phyloP scores from a whole-genome alignment of 2,888 invertebrate species.

The Cataglyphis cursor region DNA sequence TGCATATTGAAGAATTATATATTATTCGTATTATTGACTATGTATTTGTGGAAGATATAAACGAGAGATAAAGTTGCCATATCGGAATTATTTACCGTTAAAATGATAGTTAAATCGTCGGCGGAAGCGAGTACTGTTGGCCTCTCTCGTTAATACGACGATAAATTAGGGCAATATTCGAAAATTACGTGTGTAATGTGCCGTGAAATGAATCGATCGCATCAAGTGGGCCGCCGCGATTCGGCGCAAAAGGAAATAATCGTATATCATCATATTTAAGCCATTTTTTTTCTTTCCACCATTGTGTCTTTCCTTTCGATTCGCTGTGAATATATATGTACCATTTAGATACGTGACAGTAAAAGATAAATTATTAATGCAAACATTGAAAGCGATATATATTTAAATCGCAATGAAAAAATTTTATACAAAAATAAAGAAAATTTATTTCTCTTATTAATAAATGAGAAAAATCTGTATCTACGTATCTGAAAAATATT shows the following conservation, averaged over 20 bases:
- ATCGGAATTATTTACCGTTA: not conserved
- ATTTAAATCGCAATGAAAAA: not conserved
- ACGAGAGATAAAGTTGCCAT: not conserved
- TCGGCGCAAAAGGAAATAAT: slow-evolving; percentile 66
- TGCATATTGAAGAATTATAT: not conserved
- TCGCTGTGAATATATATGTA: not conserved
- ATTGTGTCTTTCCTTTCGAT: not conserved
- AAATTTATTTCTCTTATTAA: slow-evolving; percentile 27
- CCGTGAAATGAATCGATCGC: slow-evolving; percentile 81
- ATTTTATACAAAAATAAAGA: not conserved
- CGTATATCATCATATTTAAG: slow-evolving; percentile 67
- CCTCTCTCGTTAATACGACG: slow-evolving; percentile 66
- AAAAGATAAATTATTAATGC: not conserved
- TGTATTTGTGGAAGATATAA: not conserved
- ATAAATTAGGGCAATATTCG: slow-evolving; percentile 79
- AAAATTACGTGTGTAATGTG: slow-evolving; percentile 76
- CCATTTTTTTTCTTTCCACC: slow-evolving; percentile 45
- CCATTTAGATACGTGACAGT: slow-evolving; percentile 1
- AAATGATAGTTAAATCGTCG: slow-evolving; percentile 6
- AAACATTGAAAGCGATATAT: not conserved
- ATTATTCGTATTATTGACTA: not conserved
- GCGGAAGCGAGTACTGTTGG: slow-evolving; percentile 20
- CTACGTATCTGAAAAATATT: not conserved
- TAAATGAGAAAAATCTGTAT: not conserved
- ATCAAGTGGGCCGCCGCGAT: slow-evolving; percentile 51